Conservation (phyloP, 2,113 vertebrate species). For the Corvus moneduloides region DNA sequence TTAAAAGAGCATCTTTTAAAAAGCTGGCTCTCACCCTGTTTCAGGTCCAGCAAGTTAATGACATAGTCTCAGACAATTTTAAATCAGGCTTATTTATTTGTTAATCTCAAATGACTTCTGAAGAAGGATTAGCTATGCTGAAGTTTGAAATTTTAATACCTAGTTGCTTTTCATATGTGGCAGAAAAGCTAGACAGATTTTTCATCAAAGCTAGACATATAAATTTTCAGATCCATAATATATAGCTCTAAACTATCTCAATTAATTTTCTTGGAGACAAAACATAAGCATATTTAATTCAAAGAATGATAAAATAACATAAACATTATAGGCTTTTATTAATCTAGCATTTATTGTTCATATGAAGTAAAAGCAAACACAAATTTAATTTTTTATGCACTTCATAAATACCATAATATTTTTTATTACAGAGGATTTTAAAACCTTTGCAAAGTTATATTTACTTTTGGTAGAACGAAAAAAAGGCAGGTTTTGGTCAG, state of each 20-base stretch:
- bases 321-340: background rate
- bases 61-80: background rate
- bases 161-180: background rate
- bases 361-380: background rate
- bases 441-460: background rate
- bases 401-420: background rate
- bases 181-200: conserved; percentile 23
- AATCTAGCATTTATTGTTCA: background rate
- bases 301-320: background rate
- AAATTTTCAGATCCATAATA: background rate
- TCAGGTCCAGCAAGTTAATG: background rate
- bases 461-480: background rate
- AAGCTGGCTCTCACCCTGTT: background rate
- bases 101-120: background rate
- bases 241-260: background rate
- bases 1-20: background rate
- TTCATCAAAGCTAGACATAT: background rate
- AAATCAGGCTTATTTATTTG: background rate
- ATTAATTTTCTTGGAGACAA: background rate
- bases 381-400: background rate
- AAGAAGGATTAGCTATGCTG: conserved; percentile 10
- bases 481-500: background rate
- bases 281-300: background rate
- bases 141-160: conserved; percentile 29
- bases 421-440: background rate